Evolutionary conservation across 2,797 vertebrate genomes (phyloP), one percentile per base, ranked within the genome.

Genomic region (Poecilia gillii): DNA sequence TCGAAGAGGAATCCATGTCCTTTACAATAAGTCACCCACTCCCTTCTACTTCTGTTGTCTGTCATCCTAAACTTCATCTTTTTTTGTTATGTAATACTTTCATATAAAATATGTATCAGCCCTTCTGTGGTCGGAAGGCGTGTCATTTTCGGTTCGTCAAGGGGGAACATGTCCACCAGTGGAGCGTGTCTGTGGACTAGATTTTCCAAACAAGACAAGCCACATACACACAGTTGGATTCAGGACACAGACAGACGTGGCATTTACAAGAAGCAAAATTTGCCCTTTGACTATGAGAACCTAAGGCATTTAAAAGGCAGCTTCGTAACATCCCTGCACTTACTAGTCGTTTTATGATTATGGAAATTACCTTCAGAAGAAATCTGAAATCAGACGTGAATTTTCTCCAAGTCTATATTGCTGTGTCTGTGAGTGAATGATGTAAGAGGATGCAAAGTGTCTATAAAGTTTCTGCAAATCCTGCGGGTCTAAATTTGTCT

Each of bases 101-200:
- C 7, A 7, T 53, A 82, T 89, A 0, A 91, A 90, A 90, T 87
- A 87, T 89, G 75, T 28, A 86, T 87, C 49, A 70, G 70, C 33
- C 78, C 92, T 90, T 88, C 88, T 49, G 14, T 75, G 66, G 72
- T 78, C 45, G 36, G 81, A 57, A 85, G 74, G 82, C 73, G 28
- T 89, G 82, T 88, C 82, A 84, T 90, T 90, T 90, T 86, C 71
- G 90, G 87, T 93, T 87, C 86, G 86, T 86, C 73, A 82, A 88
- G 84, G 85, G 86, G 87, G 88, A 92, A 87, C 74, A 53, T 84
- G 80, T 80, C 78, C 84, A 78, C 86, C 62, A 66, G 81, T 89
- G 90, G 74, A 89, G 79, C 72, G 14, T 85, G 88, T 86, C 86
- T 85, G 77, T 36, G 75, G 86, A 91, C 25, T 16, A 78, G 77